A percentile compares a stretch with the other conserved stretches of the same genome.
phyloP scores from a whole-genome alignment of 2,797 vertebrate species.

The Phalloptychus januarius region DNA sequence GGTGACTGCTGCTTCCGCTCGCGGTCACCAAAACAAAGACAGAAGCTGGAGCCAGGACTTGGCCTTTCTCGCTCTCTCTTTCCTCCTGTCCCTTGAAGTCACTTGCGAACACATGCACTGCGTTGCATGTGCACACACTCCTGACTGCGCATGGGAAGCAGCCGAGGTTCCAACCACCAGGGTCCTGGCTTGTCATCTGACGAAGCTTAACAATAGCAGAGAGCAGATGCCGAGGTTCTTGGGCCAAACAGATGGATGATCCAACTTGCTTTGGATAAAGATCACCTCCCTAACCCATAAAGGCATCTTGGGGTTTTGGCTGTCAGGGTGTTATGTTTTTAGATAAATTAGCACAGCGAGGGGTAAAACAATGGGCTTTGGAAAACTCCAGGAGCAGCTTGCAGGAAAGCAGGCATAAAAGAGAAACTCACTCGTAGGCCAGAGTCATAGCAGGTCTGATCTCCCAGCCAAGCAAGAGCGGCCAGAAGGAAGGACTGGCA shows the following conservation, averaged over 20 bases:
- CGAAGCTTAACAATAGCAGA: conserved; percentile 79
- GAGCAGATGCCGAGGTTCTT: conserved; percentile 79
- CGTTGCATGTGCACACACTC: conserved; percentile 37
- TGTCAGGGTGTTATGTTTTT: conserved; percentile 80
- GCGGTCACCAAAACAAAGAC: conserved; percentile 74
- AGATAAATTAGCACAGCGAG: conserved; percentile 81
- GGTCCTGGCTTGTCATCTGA: conserved; percentile 85
- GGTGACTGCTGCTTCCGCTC: conserved; percentile 54
- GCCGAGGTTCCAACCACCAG: conserved; percentile 71
- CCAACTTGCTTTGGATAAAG: conserved; percentile 80
- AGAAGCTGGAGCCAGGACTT: conserved; percentile 70
- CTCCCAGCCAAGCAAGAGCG: conserved; percentile 59
- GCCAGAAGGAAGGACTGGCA: conserved; percentile 50
- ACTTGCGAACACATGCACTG: conserved; percentile 46
- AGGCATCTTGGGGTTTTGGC: conserved; percentile 74
- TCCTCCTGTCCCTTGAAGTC: conserved; percentile 50
- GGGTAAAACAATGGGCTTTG: conserved; percentile 73
- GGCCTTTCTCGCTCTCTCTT: conserved; percentile 46
- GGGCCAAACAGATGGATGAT: conserved; percentile 83
- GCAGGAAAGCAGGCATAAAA: conserved; percentile 71
- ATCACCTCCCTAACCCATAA: conserved; percentile 70
- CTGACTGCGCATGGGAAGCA: conserved; percentile 57
- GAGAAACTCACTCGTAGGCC: conserved; percentile 51
- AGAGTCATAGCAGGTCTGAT: conserved; percentile 73
- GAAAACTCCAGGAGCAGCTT: conserved; percentile 79